These are phyloP conservation scores for Muschampia plurimacula DNA, from an alignment of 2,888 invertebrate genomes.

Conservation along the genomic window DNA sequence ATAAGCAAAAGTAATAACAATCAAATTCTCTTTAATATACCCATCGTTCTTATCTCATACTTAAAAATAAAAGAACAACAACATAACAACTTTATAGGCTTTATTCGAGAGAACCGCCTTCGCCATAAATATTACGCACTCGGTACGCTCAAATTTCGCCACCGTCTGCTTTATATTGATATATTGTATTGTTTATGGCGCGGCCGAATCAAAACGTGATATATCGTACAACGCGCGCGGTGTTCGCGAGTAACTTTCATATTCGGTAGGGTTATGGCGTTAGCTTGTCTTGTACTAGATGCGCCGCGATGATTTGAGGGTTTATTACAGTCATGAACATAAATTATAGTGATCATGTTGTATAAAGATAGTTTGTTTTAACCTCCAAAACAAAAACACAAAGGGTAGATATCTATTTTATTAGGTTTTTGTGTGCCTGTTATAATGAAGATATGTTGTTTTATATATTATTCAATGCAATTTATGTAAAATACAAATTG, in stretches of 20 bases:
- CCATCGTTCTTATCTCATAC: constrained; percentile 42
- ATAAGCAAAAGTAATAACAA: constrained; percentile 12
- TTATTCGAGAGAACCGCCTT: constrained; percentile 53
- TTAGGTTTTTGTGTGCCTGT: too few species aligned
- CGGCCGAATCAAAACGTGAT: constrained; percentile 85
- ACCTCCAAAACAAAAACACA: too few species aligned
- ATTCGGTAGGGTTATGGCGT: constrained; percentile 78
- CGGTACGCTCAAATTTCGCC: constrained; percentile 84
- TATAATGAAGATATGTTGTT: too few species aligned
- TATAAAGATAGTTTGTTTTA: too few species aligned
- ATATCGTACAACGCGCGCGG: constrained; percentile 79
- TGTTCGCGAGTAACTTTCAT: constrained; percentile 82
- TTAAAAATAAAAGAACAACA: constrained; percentile 50
- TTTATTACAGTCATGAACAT: constrained; percentile 11
- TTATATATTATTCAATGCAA: too few species aligned
- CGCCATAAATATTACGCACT: constrained; percentile 81
- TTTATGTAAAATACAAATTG: too few species aligned
- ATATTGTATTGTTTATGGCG: constrained; percentile 86
- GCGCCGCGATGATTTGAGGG: constrained; percentile 44
- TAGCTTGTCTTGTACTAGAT: constrained; percentile 60
- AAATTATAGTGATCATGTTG: not conserved
- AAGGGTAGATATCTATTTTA: too few species aligned
- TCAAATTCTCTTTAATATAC: constrained; percentile 25
- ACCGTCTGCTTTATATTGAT: constrained; percentile 86
- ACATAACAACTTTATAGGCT: constrained; percentile 55